Evolutionary conservation across 2,113 vertebrate species (phyloP), one percentile per base, ranked within the genome.

Genomic region (Genyomyrus donnyi): DNA sequence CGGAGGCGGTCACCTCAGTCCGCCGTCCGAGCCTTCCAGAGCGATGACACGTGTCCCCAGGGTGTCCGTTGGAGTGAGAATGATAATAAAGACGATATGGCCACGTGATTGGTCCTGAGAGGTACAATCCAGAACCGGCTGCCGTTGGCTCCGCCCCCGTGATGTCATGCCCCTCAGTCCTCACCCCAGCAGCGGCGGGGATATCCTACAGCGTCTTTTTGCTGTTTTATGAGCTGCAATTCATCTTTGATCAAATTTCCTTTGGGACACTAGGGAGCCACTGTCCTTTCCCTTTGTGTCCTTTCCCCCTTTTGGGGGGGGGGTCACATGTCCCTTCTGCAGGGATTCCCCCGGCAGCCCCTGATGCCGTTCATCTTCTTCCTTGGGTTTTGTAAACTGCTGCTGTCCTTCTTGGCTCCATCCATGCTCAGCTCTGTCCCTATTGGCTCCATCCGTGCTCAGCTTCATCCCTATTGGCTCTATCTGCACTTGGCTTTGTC

Each of bases 1-100:
- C n/a, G 19, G 35, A 90, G 27, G 56, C 42, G 62, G 83, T 87
- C 89, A 66, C 83, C 89, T 87, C 66, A n/a, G 84, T 58, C 11
- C 21, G 53, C 35, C 74, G 21, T 42, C 50, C 50, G 49, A n/a
- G 19, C 17, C 1, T 62, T 70, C 31, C 35, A 3, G 66, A 46
- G 80, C 56, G 58, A 86, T 70, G 89, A 70, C 89, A 87, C 58
- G 52, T 48, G 42, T 87, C 89, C 89, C 42, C 13, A 27, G 84
- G 56, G 84, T 70, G 42, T 66, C 50, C 48, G 27, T 17, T 3
- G 66, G 50, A 45, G 84, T 66, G 27, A 70, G 89, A 90, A 86
- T 90, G 17, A 58, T 90, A 66, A 88, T 49, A 31, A 49, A 49
- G 62, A 74, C 62, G 39, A 46, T 31, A 2, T 2, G 52, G 35